Evolutionary conservation across 2,797 vertebrate genomes (phyloP).

Genomic region (Peromyscus melanophrys): DNA sequence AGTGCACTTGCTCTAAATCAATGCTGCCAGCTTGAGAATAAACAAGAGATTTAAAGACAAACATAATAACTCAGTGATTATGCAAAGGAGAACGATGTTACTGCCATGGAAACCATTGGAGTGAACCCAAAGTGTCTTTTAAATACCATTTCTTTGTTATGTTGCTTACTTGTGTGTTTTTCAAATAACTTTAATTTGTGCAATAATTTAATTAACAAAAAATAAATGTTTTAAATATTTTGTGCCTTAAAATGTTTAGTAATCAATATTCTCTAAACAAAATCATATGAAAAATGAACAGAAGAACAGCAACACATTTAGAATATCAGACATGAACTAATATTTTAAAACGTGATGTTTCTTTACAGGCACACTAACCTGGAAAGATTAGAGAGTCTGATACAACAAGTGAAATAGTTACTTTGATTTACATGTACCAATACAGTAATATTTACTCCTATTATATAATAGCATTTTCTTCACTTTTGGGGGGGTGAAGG

Average conservation of each 20-base stretch:
- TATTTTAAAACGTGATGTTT: neutral
- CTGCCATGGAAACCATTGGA: slow-evolving; percentile 63
- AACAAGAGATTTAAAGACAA: slow-evolving; percentile 62
- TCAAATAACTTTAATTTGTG: slow-evolving; percentile 34
- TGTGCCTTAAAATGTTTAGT: slow-evolving; percentile 25
- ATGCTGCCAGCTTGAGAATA: slow-evolving; percentile 51
- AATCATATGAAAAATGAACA: slow-evolving; percentile 16
- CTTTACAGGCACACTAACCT: neutral
- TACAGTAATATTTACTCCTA: slow-evolving; percentile 42
- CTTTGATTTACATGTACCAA: neutral
- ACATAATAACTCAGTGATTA: slow-evolving; percentile 54
- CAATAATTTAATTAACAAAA: slow-evolving; percentile 59
- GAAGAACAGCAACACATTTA: neutral
- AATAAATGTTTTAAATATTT: slow-evolving; percentile 55
- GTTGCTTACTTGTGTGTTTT: slow-evolving; percentile 60
- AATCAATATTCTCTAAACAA: slow-evolving; percentile 26
- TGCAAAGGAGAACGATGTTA: neutral
- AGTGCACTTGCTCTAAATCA: slow-evolving; percentile 35
- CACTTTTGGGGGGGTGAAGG: accelerated
- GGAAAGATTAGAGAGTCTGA: neutral
- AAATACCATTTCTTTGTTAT: slow-evolving; percentile 52
- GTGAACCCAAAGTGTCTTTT: neutral
- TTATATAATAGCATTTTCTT: neutral
- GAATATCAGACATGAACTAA: neutral
- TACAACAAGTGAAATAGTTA: slow-evolving; percentile 1